phyloP scores from a whole-genome alignment of 2,797 vertebrate genomes.

The Gastrophryne carolinensis region DNA sequence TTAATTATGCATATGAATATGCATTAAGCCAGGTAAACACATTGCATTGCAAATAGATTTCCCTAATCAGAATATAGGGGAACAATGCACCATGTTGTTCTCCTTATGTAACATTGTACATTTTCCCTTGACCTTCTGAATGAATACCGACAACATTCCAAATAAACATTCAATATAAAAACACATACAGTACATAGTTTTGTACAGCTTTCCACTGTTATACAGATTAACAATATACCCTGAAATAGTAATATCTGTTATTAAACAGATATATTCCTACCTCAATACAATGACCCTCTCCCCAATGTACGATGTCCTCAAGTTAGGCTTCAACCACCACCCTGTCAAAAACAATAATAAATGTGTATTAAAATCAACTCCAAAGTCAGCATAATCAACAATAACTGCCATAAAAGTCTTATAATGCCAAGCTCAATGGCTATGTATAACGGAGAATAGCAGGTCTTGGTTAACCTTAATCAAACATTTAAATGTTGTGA shows the following conservation, averaged over 20 bases:
- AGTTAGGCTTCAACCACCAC: conserved; percentile 10
- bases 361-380: background rate
- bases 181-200: background rate
- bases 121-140: background rate
- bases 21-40: background rate
- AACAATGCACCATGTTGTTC: background rate
- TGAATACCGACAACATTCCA: conserved; percentile 1
- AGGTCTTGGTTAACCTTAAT: no score
- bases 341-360: background rate
- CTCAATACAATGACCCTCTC: conserved; percentile 34
- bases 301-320: conserved; percentile 22
- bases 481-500: no score
- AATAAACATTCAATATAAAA: background rate
- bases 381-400: background rate
- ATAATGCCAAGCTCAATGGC: no score
- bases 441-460: no score
- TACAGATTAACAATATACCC: background rate
- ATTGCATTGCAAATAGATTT: background rate
- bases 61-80: background rate
- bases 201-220: background rate
- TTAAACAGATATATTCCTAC: conserved; percentile 47
- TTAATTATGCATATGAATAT: conserved; percentile 43
- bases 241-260: conserved; percentile 43
- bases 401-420: no score
- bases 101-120: background rate